Evolutionary conservation across 2,888 invertebrate genomes (phyloP), one percentile per base, ranked within the genome.

Genomic region (Epistrophe eligans): DNA sequence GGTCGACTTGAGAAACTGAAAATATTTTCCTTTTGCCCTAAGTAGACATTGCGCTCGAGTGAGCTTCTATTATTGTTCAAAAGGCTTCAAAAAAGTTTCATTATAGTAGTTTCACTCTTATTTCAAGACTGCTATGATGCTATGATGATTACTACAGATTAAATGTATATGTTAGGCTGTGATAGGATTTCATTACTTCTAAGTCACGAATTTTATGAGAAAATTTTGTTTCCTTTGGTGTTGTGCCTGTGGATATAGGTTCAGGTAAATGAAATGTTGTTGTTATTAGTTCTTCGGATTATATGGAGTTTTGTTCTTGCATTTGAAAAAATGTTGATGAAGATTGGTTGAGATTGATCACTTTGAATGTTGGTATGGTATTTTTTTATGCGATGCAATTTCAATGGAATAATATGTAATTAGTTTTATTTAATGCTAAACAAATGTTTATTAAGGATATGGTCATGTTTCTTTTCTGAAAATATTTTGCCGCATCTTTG

Each of bases 191-290:
- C 85, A 82, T 85, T 85, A 85, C 71, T 73, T 70, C 74, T 35
- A 13, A 82, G 85, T 85, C 85, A 85, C 85, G 85, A 85, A 64
- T 66, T 58, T 70, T 74, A 82, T 82, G 82, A 73, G 64, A 82
- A 77, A 82, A 52, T 73, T 82, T 62, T 48, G 64, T 62, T 77
- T 71, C 73, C 52, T 10, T 57, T 3, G 82, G 58, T 72, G 55
- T 13, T 52, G 17, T 62, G 52, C 73, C 50, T 66, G 9, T 15
- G 45, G 72, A 64, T 55, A 19, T 17, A 24, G 24, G 32, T 60
- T 40, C 11, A 38, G 71, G 24, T 70, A 76, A 62, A 57, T 76
- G 62, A 52, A 35, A 35, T 64, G 43, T 67, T 55, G 38, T 55
- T 66, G 32, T 60, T 64, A 32, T 35, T 15, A 24, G 58, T n/a